A percentile compares a stretch with the other conserved stretches of the same genome.
Evolutionary conservation across 1,140 invertebrate species (phyloP).

Genomic region (Contarinia nasturtii): DNA sequence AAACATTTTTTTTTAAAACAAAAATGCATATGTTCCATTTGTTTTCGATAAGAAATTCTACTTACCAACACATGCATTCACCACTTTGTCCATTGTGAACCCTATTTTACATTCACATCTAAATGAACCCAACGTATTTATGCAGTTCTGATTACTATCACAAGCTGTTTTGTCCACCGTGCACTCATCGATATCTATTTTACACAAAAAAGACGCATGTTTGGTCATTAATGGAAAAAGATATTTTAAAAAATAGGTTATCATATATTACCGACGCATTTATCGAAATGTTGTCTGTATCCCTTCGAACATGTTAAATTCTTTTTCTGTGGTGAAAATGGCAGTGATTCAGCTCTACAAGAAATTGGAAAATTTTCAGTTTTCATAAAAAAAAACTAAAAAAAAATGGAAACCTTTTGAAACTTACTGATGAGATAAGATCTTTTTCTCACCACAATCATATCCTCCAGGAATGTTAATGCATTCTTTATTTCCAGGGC

Average conservation of each 20-base stretch:
- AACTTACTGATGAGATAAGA: background rate
- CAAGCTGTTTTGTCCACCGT: constrained; percentile 34
- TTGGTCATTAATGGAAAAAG: no score
- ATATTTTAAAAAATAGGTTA: no score
- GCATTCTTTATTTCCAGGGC: constrained; percentile 40
- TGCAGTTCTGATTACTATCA: constrained; percentile 45
- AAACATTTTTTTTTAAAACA: no score
- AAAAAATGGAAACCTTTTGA: no score
- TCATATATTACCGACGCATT: constrained; percentile 15
- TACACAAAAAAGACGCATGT: constrained; percentile 23
- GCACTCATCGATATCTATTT: constrained; percentile 62
- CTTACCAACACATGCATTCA: constrained; percentile 49
- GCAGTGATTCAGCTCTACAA: background rate
- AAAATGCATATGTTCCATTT: background rate
- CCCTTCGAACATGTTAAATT: constrained; percentile 12
- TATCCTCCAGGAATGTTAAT: constrained; percentile 54
- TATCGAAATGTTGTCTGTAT: constrained; percentile 8
- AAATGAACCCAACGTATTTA: constrained; percentile 61
- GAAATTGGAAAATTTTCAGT: background rate
- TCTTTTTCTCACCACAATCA: constrained; percentile 27
- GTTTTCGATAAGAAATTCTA: background rate
- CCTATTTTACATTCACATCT: constrained; percentile 57
- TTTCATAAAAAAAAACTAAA: constrained; percentile 15
- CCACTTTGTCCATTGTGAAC: constrained; percentile 42
- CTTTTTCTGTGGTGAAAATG: background rate